These are phyloP conservation scores for Garrulus glandarius DNA, from an alignment of 2,797 vertebrate genomes.

Conservation along the genomic window DNA sequence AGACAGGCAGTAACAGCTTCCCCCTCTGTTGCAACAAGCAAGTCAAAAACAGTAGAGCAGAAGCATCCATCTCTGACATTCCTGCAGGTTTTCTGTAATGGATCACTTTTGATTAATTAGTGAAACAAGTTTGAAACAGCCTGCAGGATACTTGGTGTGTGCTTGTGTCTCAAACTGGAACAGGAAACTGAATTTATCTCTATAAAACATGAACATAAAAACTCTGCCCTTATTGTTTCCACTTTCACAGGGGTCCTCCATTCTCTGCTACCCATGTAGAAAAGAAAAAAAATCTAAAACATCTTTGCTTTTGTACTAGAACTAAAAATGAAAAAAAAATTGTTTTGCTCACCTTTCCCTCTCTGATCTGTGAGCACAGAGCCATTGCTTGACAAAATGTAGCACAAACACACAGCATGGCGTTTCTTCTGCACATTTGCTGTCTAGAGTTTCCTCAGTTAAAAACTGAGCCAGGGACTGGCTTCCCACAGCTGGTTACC, in stretches of 20 bases:
- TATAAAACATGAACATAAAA: not conserved
- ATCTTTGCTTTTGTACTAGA: not conserved
- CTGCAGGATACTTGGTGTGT: slow-evolving; percentile 35
- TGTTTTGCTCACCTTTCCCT: not conserved
- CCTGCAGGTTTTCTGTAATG: slow-evolving; percentile 65
- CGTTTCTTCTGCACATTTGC: not conserved
- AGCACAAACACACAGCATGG: not conserved
- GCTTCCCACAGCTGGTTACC: not conserved
- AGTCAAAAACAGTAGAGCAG: slow-evolving; percentile 40
- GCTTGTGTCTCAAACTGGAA: slow-evolving; percentile 11
- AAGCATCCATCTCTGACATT: slow-evolving; percentile 68
- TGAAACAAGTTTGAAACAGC: slow-evolving; percentile 60
- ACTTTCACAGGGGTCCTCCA: not conserved
- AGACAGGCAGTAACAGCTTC: slow-evolving; percentile 67
- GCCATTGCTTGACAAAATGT: not conserved
- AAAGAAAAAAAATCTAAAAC: not conserved
- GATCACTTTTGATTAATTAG: slow-evolving; percentile 66
- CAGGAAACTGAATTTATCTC: not conserved
- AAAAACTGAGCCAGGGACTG: not conserved
- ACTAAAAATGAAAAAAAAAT: not conserved
- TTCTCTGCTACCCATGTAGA: not conserved
- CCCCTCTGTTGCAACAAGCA: slow-evolving; percentile 61
- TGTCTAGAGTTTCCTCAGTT: not conserved
- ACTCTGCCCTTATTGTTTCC: not conserved
- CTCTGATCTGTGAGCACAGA: not conserved